A percentile compares a stretch with the other conserved stretches of the same genome.
phyloP scores from a whole-genome alignment of 2,113 vertebrate species.

The Takifugu flavidus region DNA sequence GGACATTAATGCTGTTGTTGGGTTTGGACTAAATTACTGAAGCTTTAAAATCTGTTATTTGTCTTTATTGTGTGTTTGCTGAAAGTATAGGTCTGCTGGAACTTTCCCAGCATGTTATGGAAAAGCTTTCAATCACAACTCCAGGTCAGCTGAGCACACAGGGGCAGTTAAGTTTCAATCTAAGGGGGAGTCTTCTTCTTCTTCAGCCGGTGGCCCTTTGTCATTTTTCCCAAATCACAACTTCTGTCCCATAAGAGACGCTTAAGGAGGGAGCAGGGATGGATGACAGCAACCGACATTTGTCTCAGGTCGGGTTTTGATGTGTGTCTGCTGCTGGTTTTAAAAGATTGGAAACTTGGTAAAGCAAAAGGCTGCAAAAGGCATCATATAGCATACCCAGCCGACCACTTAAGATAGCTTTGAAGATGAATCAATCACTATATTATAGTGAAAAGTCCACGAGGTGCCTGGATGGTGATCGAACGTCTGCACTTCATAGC shows the following conservation, averaged over 20 bases:
- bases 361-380: slow-evolving; percentile 67
- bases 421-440: slow-evolving; percentile 85
- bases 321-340: slow-evolving; percentile 55
- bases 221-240: slow-evolving; percentile 61
- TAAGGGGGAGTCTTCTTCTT: slow-evolving; percentile 16
- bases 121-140: slow-evolving; percentile 38
- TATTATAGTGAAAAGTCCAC: slow-evolving; percentile 84
- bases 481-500: slow-evolving; percentile 86
- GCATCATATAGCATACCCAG: slow-evolving; percentile 70
- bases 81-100: slow-evolving; percentile 59
- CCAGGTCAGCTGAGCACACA: slow-evolving; percentile 44
- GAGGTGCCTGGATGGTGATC: slow-evolving; percentile 77
- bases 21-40: slow-evolving; percentile 19
- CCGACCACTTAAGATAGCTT: slow-evolving; percentile 82
- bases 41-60: slow-evolving; percentile 61
- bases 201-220: slow-evolving; percentile 35
- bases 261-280: slow-evolving; percentile 41
- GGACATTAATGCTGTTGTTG: slow-evolving; percentile 43
- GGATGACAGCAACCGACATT: slow-evolving; percentile 53
- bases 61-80: slow-evolving; percentile 48
- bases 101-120: slow-evolving; percentile 38
- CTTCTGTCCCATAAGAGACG: slow-evolving; percentile 50
- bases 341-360: slow-evolving; percentile 64
- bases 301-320: too few relatives aligned
- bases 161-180: slow-evolving; percentile 19